Conservation (phyloP, 2,797 vertebrate genomes). For the Phoeniculus purpureus region DNA sequence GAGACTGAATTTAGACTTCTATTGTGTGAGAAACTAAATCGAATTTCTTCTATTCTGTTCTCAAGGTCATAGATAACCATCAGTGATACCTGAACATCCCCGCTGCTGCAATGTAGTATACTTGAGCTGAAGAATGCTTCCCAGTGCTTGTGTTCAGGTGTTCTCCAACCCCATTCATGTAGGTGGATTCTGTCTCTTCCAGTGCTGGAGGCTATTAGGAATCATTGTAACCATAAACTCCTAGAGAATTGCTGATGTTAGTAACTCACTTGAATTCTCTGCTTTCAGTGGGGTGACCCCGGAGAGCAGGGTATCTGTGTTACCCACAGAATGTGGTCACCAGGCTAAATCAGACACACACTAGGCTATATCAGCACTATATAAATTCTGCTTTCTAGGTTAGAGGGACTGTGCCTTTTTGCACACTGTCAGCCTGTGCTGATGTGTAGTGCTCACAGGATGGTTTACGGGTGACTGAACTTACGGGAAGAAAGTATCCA, state of each 20-base stretch:
- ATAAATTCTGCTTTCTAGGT: background rate
- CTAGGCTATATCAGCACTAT: background rate
- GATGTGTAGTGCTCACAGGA: background rate
- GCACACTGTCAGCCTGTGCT: background rate
- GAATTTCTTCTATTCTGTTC: background rate
- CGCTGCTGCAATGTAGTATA: background rate
- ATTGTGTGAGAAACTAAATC: background rate
- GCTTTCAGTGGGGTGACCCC: background rate
- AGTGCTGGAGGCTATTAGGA: background rate
- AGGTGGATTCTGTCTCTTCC: background rate
- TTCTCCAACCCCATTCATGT: background rate
- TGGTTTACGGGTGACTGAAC: background rate
- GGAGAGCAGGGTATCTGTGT: background rate
- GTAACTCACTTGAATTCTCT: background rate
- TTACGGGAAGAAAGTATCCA: accelerated
- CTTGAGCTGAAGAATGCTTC: background rate
- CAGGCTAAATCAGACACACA: background rate
- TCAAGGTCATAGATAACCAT: background rate
- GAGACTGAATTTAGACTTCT: background rate
- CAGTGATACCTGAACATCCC: background rate
- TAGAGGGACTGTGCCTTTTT: background rate
- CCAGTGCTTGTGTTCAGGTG: background rate
- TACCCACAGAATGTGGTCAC: background rate
- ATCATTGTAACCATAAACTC: background rate
- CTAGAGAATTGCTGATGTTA: background rate